phyloP scores from a whole-genome alignment of 2,113 vertebrate species.

The Dolichotis patagonum region DNA sequence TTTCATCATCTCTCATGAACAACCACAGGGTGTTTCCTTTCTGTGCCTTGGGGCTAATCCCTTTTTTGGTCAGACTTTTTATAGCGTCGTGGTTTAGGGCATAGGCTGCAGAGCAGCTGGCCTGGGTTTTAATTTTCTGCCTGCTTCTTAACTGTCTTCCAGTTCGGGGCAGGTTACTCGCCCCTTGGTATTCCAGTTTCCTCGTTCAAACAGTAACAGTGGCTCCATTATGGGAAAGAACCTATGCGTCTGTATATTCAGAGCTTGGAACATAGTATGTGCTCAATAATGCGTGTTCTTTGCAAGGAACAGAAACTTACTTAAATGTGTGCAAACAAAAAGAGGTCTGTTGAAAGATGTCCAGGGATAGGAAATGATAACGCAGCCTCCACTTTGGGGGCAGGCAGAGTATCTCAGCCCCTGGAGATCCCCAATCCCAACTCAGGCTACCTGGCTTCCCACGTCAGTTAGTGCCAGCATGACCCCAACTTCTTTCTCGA shows the following conservation, averaged over 20 bases:
- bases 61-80: slow-evolving; percentile 1
- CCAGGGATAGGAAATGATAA: not conserved
- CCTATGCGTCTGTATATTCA: not conserved
- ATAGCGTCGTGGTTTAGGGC: not conserved
- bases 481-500: not conserved
- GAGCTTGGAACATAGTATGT: not conserved
- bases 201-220: slow-evolving; percentile 8
- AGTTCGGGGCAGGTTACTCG: not conserved
- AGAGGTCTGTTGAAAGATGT: not conserved
- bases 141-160: not conserved
- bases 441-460: not conserved
- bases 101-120: not conserved
- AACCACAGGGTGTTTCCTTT: slow-evolving; percentile 47
- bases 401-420: not conserved
- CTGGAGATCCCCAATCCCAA: not conserved
- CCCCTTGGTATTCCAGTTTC: slow-evolving; percentile 46
- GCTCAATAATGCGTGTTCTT: not conserved
- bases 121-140: slow-evolving; percentile 7
- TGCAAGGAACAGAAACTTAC: not conserved
- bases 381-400: not conserved
- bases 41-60: slow-evolving; percentile 16
- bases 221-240: not conserved
- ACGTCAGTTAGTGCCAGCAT: not conserved
- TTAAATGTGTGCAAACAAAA: not conserved
- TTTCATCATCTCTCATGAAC: slow-evolving; percentile 53